Percentiles rank a stretch among this genome's conserved stretches.
Evolutionary conservation across 2,888 invertebrate genomes (phyloP).

Genomic region (Chloromyia formosa): DNA sequence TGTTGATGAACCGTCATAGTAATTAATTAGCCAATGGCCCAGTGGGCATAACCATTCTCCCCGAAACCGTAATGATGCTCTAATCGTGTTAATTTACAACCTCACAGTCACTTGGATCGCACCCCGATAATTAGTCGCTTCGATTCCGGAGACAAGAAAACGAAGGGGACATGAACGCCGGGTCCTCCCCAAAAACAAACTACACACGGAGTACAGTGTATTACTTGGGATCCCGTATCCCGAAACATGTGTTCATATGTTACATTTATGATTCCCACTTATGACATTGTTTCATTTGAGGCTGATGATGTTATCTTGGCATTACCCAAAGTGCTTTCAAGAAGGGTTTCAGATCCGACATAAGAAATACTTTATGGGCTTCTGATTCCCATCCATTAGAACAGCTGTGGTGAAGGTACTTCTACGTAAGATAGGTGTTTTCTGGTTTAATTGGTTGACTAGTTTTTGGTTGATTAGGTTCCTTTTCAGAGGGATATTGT

Average conservation of each 20-base stretch:
- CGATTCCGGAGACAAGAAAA: slow-evolving; percentile 3
- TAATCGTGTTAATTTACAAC: slow-evolving; percentile 46
- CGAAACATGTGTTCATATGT: slow-evolving; percentile 37
- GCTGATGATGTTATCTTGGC: slow-evolving; percentile 36
- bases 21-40: slow-evolving; percentile 39
- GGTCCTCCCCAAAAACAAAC: background rate
- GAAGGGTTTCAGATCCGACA: slow-evolving; percentile 23
- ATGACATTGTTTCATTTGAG: slow-evolving; percentile 30
- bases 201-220: background rate
- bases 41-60: slow-evolving; percentile 38
- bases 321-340: slow-evolving; percentile 35
- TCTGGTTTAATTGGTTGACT: background rate
- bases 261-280: slow-evolving; percentile 36
- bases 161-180: slow-evolving; percentile 8
- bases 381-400: slow-evolving; percentile 16
- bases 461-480: background rate
- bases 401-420: background rate
- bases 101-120: background rate
- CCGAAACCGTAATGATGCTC: slow-evolving; percentile 37
- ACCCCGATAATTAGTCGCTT: slow-evolving; percentile 38
- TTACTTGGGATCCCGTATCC: slow-evolving; percentile 37
- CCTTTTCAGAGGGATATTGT: background rate
- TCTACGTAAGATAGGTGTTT: background rate
- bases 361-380: slow-evolving; percentile 39
- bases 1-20: slow-evolving; percentile 28